Evolutionary conservation across 2,888 invertebrate genomes (phyloP), one percentile per base, ranked within the genome.

Genomic region (Loripinus fragilis): DNA sequence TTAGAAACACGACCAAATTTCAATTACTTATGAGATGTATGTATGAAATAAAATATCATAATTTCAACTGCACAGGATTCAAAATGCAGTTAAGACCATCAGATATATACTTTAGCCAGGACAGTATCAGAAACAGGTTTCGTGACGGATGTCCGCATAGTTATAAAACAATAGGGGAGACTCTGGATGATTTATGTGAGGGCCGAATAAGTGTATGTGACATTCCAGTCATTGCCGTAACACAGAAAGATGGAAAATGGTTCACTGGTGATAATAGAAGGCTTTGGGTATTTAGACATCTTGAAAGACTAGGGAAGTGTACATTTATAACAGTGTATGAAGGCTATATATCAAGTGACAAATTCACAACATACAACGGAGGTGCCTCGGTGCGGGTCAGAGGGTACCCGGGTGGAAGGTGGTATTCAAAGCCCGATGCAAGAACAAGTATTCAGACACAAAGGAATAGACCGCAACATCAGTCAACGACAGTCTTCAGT

Each of bases 181-280:
- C 68, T 15, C 68, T 68, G 10, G 68, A 68, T n/a, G 28, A 28
- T n/a, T 45, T 68, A 25, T 68, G 68, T 30, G 48, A 45, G 20
- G 68, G 68, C 2, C 42, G 20, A 20, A 0, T 42, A 1, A 28
- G n/a, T 30, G 30, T 68, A 1, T 17, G 17, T 5, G 45, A 68
- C 17, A 68, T 68, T 68, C 68, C 68, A 25, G 17, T 1, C 7
- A 68, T 68, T 28, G 12, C 28, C 12, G 68, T 42, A 12, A 48
- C 41, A 30, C 15, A 48, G n/a, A 68, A 45, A 15, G n/a, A 15
- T 1, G 68, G 68, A 42, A 30, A 28, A 28, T 68, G 68, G 68
- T 68, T 28, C n/a, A 68, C 42, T 20, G 42, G 42, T 2, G 68
- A 68, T 30, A 68, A 68, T 20, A 68, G 68, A 68, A 15, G 68